Conservation (phyloP, 2,113 vertebrate genomes). For the Platysteira castanea region DNA sequence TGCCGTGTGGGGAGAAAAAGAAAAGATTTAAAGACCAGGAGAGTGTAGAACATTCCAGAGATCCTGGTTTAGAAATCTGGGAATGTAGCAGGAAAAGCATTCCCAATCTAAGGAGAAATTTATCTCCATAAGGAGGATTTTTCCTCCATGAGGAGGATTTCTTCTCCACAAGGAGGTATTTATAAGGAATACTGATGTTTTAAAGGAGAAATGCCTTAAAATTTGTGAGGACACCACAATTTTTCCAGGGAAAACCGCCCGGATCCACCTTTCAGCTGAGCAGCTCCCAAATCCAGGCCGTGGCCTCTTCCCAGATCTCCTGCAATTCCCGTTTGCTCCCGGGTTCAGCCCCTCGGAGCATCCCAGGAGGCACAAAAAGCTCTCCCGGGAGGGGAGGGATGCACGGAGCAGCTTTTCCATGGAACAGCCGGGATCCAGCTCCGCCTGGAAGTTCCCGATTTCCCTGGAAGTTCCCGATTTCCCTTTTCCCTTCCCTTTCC, state of each 20-base stretch:
- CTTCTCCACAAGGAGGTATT: not conserved
- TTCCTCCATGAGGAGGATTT: not conserved
- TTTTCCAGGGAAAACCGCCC: not conserved
- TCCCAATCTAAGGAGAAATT: not conserved
- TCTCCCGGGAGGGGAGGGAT: not conserved
- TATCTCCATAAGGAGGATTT: not conserved
- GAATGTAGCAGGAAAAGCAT: fast-evolving
- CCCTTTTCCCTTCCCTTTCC: not conserved
- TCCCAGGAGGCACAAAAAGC: not conserved
- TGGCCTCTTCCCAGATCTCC: not conserved
- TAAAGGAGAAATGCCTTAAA: not conserved
- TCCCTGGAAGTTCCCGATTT: not conserved
- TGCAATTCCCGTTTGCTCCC: not conserved
- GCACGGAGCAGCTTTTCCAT: not conserved
- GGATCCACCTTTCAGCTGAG: not conserved
- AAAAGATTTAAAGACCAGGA: not conserved
- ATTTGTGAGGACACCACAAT: not conserved
- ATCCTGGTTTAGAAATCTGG: not conserved
- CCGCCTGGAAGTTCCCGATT: fast-evolving
- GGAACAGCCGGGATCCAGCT: not conserved
- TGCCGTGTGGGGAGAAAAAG: not conserved
- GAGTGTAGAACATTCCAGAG: not conserved
- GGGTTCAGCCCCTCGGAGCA: no score
- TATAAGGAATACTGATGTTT: not conserved
- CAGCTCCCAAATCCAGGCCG: not conserved